Conservation (phyloP, 2,888 invertebrate species). For the Drosophila eohydei region DNA sequence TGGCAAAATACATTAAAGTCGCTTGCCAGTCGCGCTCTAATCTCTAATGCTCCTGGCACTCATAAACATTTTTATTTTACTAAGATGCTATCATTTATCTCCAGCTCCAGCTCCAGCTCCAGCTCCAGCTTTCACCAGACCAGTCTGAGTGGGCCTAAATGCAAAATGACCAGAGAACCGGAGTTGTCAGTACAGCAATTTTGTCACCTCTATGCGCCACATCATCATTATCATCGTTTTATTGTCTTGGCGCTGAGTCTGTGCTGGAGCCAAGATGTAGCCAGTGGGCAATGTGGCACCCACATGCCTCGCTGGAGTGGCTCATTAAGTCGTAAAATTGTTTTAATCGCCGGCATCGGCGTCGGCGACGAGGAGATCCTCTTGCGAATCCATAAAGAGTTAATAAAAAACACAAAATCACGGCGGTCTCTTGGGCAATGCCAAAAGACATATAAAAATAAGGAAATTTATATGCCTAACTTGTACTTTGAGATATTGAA, state of each 20-base stretch:
- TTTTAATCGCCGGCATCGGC: constrained; percentile 68
- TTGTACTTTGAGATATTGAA: constrained; percentile 48
- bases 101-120: constrained; percentile 13
- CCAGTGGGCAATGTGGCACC: constrained; percentile 72
- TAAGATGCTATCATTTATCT: constrained; percentile 53
- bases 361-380: constrained; percentile 49
- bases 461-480: constrained; percentile 71
- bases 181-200: constrained; percentile 66
- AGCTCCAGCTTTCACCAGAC: constrained; percentile 24
- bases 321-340: constrained; percentile 79
- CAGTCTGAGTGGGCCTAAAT: constrained; percentile 22
- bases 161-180: constrained; percentile 27
- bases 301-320: constrained; percentile 74
- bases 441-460: constrained; percentile 58
- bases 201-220: constrained; percentile 76
- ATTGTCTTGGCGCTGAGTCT: constrained; percentile 54
- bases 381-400: constrained; percentile 79
- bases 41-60: constrained; percentile 56
- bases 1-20: constrained; percentile 49
- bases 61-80: constrained; percentile 65
- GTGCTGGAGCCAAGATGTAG: constrained; percentile 24
- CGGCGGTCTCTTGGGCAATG: constrained; percentile 59
- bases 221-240: constrained; percentile 73
- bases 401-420: constrained; percentile 77
- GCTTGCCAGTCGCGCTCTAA: constrained; percentile 40